Percentiles rank a stretch among this genome's conserved stretches.
phyloP scores from a whole-genome alignment of 2,113 vertebrate species.

The Arizona elegans region DNA sequence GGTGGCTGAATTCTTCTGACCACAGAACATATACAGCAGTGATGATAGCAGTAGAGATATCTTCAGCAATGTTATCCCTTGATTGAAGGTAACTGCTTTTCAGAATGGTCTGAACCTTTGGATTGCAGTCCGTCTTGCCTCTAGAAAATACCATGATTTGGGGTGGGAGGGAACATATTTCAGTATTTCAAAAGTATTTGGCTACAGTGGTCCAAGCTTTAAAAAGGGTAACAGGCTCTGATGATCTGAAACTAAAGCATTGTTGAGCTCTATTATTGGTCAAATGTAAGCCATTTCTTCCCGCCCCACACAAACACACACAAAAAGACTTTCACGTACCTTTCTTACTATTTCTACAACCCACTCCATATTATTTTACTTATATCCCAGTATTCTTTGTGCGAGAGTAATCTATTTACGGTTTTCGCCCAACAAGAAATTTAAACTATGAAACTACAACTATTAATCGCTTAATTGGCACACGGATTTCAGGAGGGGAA shows the following conservation, averaged over 20 bases:
- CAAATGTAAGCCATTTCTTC: not conserved
- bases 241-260: not conserved
- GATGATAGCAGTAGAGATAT: not conserved
- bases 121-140: not conserved
- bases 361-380: not conserved
- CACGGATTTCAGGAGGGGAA: not conserved
- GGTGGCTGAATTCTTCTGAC: slow-evolving; percentile 1
- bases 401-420: not conserved
- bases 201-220: not conserved
- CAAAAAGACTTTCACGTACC: not conserved
- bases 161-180: not conserved
- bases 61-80: not conserved
- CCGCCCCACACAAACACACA: not conserved
- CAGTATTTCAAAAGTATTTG: not conserved
- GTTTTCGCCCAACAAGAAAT: not conserved
- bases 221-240: not conserved
- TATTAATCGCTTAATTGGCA: not conserved
- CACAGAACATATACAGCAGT: not conserved
- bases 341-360: not conserved
- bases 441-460: not conserved
- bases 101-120: not conserved
- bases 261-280: not conserved
- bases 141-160: not conserved
- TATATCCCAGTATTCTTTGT: not conserved
- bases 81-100: not conserved